Evolutionary conservation across 2,888 invertebrate species (phyloP).

Genomic region (Ramazzottius varieornatus): DNA sequence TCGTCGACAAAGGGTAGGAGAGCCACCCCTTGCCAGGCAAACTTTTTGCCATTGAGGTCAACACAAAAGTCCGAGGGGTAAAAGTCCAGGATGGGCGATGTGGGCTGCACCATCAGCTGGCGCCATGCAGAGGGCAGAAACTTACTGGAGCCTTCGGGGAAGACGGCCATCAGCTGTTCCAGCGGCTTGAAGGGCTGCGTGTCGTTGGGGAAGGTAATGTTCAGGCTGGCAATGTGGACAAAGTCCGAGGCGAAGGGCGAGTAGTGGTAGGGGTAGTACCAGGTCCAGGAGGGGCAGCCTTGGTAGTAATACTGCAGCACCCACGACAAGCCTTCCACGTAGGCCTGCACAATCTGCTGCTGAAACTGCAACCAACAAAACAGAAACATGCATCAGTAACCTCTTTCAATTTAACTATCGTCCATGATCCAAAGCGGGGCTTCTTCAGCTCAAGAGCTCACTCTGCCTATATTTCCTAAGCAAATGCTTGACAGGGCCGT

Average conservation of each 20-base stretch:
- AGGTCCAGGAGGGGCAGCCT: slow-evolving; percentile 97
- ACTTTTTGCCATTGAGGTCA: slow-evolving; percentile 94
- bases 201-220: slow-evolving; percentile 55
- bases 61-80: slow-evolving; percentile 85
- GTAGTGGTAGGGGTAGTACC: slow-evolving; percentile 99
- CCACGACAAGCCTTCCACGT: slow-evolving; percentile 89
- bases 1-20: slow-evolving; percentile 93
- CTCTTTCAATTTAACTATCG: too few relatives aligned
- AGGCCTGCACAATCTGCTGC: slow-evolving; percentile 31
- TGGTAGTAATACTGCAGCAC: slow-evolving; percentile 90
- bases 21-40: slow-evolving; percentile 95
- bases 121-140: slow-evolving; percentile 87
- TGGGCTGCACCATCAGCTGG: slow-evolving; percentile 63
- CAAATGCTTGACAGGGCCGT: too few relatives aligned
- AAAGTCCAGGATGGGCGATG: slow-evolving; percentile 86
- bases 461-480: too few relatives aligned
- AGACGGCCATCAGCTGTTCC: slow-evolving; percentile 97
- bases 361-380: too few relatives aligned
- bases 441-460: too few relatives aligned
- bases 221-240: slow-evolving; percentile 52
- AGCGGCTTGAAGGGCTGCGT: slow-evolving; percentile 85
- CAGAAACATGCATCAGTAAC: too few relatives aligned
- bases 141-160: slow-evolving; percentile 79
- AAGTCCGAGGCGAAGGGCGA: slow-evolving; percentile 99
- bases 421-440: too few relatives aligned